Conservation (phyloP, 2,113 vertebrate species). For the Albula goreensis region DNA sequence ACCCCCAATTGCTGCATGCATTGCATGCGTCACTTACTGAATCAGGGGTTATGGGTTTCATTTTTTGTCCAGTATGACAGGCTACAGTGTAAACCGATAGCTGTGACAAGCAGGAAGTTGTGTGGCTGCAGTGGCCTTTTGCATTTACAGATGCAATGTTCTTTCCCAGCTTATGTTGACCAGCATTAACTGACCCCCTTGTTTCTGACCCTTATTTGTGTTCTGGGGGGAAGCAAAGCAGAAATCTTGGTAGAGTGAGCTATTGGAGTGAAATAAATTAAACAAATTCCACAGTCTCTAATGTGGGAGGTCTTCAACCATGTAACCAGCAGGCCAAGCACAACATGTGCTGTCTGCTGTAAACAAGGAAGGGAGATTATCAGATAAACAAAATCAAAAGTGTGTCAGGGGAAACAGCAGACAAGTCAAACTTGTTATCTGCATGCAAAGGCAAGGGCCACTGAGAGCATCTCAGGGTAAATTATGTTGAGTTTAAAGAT, state of each 20-base stretch:
- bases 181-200: background rate
- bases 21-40: no score
- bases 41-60: no score
- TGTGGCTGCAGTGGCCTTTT: background rate
- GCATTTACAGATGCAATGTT: background rate
- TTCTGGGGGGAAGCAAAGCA: background rate
- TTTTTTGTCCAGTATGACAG: no score
- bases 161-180: background rate
- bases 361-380: background rate
- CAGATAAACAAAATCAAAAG: background rate
- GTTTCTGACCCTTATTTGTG: background rate
- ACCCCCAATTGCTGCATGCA: no score
- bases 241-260: background rate
- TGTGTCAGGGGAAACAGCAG: background rate
- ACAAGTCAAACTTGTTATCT: background rate
- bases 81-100: no score
- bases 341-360: background rate
- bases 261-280: conserved; percentile 8
- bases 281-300: background rate
- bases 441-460: background rate
- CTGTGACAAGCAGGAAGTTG: background rate
- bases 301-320: background rate
- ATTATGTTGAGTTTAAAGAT: background rate
- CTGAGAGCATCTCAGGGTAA: background rate
- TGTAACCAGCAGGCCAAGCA: background rate